phyloP scores from a whole-genome alignment of 1,140 invertebrate species.

The Anastrepha obliqua region DNA sequence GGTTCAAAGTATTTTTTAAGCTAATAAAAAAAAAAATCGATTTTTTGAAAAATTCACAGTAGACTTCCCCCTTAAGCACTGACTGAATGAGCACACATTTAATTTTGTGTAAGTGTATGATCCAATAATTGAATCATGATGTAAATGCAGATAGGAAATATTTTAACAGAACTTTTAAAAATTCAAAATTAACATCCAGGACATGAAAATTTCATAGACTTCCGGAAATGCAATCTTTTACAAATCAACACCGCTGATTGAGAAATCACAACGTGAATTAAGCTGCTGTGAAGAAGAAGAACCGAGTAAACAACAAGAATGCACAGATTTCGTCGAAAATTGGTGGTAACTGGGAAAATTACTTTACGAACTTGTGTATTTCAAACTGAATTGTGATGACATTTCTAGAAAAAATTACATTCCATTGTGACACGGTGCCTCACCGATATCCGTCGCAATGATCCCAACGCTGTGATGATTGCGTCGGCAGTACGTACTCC shows the following conservation, averaged over 20 bases:
- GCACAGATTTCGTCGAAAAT: neutral
- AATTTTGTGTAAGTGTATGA: neutral
- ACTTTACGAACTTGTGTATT: neutral
- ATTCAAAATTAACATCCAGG: neutral
- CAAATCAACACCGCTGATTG: neutral
- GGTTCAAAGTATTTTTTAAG: no score
- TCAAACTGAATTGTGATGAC: neutral
- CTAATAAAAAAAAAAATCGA: no score
- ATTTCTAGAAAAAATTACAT: neutral
- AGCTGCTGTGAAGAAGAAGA: neutral
- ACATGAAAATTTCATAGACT: neutral
- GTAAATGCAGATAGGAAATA: neutral
- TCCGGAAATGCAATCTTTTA: conserved; percentile 12
- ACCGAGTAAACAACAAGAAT: neutral
- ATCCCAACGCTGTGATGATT: conserved; percentile 60
- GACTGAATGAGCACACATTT: neutral
- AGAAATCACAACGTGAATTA: neutral
- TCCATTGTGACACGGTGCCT: neutral
- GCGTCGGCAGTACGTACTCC: conserved; percentile 66
- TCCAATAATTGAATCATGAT: neutral
- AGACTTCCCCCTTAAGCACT: no score
- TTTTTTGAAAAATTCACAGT: no score
- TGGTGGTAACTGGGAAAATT: neutral
- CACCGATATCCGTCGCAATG: neutral
- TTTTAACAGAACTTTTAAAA: neutral